These are phyloP conservation scores for Zosterops borbonicus DNA, from an alignment of 2,113 vertebrate genomes.

Conservation along the genomic window DNA sequence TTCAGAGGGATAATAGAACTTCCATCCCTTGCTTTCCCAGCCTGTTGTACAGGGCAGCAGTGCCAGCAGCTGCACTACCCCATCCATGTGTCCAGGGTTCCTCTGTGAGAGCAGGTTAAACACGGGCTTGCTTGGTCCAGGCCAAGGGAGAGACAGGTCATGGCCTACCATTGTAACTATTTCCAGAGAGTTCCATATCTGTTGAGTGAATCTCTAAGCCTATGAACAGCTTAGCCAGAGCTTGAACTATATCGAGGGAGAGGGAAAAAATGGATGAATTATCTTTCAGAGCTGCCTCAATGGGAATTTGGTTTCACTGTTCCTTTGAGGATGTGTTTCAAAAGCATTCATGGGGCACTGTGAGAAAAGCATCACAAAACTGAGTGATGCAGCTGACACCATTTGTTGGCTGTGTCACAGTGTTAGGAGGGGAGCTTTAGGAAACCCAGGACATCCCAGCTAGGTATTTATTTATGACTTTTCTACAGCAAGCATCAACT, in stretches of 20 bases:
- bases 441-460: neutral
- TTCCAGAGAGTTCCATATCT: neutral
- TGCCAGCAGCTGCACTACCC: neutral
- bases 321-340: neutral
- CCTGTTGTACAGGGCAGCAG: neutral
- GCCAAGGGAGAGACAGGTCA: neutral
- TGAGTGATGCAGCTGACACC: neutral
- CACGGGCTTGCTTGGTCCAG: neutral
- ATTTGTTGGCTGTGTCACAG: neutral
- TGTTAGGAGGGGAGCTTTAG: neutral
- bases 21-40: neutral
- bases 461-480: neutral
- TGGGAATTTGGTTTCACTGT: neutral
- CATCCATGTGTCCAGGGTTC: neutral
- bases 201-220: neutral
- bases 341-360: neutral
- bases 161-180: neutral
- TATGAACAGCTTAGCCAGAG: neutral
- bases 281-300: neutral
- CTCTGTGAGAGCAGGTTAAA: neutral
- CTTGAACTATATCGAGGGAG: neutral
- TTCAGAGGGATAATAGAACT: neutral
- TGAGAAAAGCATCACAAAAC: neutral
- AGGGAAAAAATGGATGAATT: neutral
- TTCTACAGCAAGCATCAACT: neutral